Evolutionary conservation across 2,113 vertebrate genomes (phyloP), one percentile per base, ranked within the genome.

Genomic region (Gallinago undulata): DNA sequence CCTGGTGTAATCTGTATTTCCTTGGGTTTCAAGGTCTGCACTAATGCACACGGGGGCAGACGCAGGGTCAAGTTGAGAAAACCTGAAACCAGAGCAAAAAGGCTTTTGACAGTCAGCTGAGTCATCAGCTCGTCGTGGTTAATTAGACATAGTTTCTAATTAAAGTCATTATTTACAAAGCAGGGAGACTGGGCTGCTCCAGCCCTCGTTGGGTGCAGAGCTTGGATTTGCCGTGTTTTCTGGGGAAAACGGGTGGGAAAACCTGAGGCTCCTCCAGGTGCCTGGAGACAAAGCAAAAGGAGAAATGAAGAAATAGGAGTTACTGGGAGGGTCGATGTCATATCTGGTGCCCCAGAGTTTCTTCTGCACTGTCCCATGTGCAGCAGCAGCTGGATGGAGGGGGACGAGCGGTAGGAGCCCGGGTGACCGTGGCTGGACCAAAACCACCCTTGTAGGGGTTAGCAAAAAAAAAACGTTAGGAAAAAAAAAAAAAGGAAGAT

Each of bases 161-260:
- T 96, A 97, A 97, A 98, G 87, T 94, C 79, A 78, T 92, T 97
- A 95, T 97, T 98, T 98, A 94, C 96, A 95, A 97, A 96, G 92
- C 19, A 74, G 88, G 90, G 81, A 85, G 82, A 45, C 45, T 30
- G 57, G 90, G 94, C 73, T 82, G 75, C 94, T 88, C 37, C 19
- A 31, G 77, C 43, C 66, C 68, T 85, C 0, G 12, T 9, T 55
- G 82, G 50, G 69, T 47, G 30, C 77, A 70, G 37, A 51, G 45
- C 39, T 96, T 80, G 62, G 78, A n/a, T 95, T 48, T 43, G 27
- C 2, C 0, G 3, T 47, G 39, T 82, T 89, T 96, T 59, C 77
- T 53, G 53, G 50, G 45, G n/a, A 30, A 39, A 39, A 39, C 28
- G 17, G n/a, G 51, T 75, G 66, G 92, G 41, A 69, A 89, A 89